Evolutionary conservation across 1,140 invertebrate species (phyloP).

Genomic region (Pinna nobilis): DNA sequence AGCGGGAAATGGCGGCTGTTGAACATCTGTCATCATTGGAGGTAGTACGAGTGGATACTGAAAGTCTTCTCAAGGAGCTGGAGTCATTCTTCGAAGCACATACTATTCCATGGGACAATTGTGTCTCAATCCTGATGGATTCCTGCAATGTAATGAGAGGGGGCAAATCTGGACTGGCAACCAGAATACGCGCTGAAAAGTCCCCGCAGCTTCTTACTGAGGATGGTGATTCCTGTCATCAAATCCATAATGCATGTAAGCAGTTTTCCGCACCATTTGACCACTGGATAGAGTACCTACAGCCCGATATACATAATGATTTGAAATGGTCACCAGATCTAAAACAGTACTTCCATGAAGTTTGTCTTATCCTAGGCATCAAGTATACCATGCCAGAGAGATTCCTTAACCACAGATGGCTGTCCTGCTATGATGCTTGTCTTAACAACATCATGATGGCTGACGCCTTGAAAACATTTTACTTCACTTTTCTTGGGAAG

Average conservation of each 20-base stretch:
- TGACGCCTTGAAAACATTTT: constrained; percentile 46
- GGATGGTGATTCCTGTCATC: constrained; percentile 61
- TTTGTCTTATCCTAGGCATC: constrained; percentile 48
- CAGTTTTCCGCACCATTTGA: constrained; percentile 56
- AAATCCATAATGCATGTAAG: constrained; percentile 55
- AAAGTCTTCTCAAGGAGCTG: constrained; percentile 36
- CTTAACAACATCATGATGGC: constrained; percentile 30
- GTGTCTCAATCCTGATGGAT: constrained; percentile 57
- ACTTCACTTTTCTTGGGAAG: constrained; percentile 35
- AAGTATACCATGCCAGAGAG: constrained; percentile 50
- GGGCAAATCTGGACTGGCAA: constrained; percentile 53
- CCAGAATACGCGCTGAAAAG: constrained; percentile 36
- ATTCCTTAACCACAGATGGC: constrained; percentile 49
- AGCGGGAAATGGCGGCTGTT: background rate
- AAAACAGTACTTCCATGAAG: constrained; percentile 33
- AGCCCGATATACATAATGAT: constrained; percentile 48
- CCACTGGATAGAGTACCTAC: constrained; percentile 39
- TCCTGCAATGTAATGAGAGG: constrained; percentile 61
- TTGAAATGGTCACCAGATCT: constrained; percentile 56
- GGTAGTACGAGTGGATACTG: constrained; percentile 30
- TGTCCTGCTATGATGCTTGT: constrained; percentile 55
- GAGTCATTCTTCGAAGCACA: constrained; percentile 29
- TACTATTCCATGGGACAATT: constrained; percentile 52
- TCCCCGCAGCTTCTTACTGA: constrained; percentile 56
- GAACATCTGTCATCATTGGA: constrained; percentile 22